Conservation (phyloP, 2,797 vertebrate species). For the Sitta carolinensis region DNA sequence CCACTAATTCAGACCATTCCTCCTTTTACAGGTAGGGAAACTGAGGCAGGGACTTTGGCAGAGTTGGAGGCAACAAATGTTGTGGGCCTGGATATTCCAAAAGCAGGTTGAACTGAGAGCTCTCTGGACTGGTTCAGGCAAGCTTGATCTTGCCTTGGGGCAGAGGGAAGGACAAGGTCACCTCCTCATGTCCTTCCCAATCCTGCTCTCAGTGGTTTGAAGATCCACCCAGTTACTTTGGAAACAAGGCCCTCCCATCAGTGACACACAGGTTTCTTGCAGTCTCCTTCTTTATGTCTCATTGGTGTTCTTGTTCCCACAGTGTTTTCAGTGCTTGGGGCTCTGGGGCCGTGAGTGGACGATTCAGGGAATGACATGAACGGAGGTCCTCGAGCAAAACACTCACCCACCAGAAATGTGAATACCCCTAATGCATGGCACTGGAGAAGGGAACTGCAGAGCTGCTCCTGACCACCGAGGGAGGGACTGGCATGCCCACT, state of each 20-base stretch:
- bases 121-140: neutral
- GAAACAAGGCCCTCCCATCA: neutral
- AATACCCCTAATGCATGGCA: rapidly evolving
- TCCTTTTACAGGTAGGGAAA: neutral
- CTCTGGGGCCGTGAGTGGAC: neutral
- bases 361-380: neutral
- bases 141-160: neutral
- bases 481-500: neutral
- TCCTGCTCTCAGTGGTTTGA: neutral
- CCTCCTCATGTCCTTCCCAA: neutral
- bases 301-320: neutral
- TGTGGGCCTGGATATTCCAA: neutral
- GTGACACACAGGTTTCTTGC: neutral
- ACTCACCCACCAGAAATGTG: neutral
- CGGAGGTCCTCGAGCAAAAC: neutral
- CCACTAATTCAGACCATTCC: neutral
- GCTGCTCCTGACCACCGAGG: neutral
- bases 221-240: slow-evolving; percentile 6
- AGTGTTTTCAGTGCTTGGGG: neutral
- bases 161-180: slow-evolving; percentile 1
- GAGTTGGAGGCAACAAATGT: neutral
- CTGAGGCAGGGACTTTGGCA: neutral
- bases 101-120: neutral
- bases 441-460: neutral
- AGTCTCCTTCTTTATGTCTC: neutral